A percentile compares a stretch with the other conserved stretches of the same genome.
Evolutionary conservation across 1,140 invertebrate species (phyloP).

Genomic region (Drosophila parvula): DNA sequence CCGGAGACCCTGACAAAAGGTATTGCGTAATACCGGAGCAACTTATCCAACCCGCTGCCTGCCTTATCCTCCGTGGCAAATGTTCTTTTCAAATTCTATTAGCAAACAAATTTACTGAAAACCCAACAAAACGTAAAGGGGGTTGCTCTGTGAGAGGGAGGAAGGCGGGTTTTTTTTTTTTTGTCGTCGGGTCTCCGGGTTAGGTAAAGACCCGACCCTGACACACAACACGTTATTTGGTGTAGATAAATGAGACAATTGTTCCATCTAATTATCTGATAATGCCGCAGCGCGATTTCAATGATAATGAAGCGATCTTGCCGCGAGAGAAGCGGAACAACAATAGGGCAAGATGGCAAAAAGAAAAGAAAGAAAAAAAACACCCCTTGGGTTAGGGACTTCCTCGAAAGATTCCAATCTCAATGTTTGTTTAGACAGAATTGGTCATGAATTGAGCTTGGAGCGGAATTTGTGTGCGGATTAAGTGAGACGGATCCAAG

Average conservation of each 20-base stretch:
- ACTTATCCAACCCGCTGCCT: conserved; percentile 23
- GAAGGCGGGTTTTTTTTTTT: neutral
- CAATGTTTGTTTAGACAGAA: conserved; percentile 51
- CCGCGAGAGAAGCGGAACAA: conserved; percentile 23
- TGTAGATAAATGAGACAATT: conserved; percentile 59
- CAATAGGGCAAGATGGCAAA: conserved; percentile 9
- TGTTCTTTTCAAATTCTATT: conserved; percentile 77
- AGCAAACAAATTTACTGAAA: conserved; percentile 71
- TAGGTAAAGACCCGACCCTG: conserved; percentile 33
- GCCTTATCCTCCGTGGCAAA: conserved; percentile 53
- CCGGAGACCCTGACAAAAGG: conserved; percentile 40
- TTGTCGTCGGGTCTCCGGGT: conserved; percentile 17
- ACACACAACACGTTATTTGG: conserved; percentile 56
- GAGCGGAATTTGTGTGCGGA: conserved; percentile 2
- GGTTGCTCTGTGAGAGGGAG: conserved; percentile 10
- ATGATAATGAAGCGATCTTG: conserved; percentile 58
- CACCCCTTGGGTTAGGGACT: conserved; percentile 21
- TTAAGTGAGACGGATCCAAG: conserved; percentile 16
- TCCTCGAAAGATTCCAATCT: conserved; percentile 37
- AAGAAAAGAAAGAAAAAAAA: neutral
- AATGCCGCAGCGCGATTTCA: conserved; percentile 41
- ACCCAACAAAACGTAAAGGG: conserved; percentile 26
- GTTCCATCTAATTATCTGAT: conserved; percentile 56
- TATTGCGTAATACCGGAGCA: conserved; percentile 33
- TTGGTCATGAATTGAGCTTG: conserved; percentile 33